phyloP scores from a whole-genome alignment of 2,113 vertebrate genomes.

The Tenebrosternarchus preto region DNA sequence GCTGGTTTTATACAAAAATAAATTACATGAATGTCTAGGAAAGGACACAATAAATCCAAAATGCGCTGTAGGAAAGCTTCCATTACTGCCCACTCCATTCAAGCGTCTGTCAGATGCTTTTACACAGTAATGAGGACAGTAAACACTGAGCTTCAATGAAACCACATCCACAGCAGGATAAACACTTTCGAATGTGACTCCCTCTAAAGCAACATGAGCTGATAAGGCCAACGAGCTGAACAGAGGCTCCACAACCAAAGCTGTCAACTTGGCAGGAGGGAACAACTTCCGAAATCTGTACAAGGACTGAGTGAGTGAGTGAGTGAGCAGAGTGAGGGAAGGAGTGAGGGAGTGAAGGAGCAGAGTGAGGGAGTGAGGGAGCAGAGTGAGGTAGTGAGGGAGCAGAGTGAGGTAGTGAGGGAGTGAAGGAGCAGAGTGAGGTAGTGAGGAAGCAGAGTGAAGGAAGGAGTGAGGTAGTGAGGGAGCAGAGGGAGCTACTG shows the following conservation, averaged over 20 bases:
- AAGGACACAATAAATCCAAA: not conserved
- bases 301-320: constrained; percentile 17
- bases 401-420: too few species aligned
- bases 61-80: not conserved
- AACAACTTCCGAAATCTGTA: constrained; percentile 65
- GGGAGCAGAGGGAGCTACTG: too few species aligned
- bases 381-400: too few species aligned
- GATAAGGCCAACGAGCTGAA: constrained; percentile 61
- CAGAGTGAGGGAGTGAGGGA: too few species aligned
- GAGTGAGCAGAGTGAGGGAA: too few species aligned
- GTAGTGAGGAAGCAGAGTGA: too few species aligned
- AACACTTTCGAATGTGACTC: constrained; percentile 53
- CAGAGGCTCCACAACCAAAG: constrained; percentile 64
- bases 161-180: constrained; percentile 61
- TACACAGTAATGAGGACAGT: constrained; percentile 15
- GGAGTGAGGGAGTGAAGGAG: constrained; percentile 55
- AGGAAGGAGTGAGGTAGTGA: too few species aligned
- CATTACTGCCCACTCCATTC: not conserved
- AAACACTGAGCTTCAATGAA: constrained; percentile 60
- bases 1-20: not conserved
- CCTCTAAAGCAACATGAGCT: constrained; percentile 58
- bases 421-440: too few species aligned
- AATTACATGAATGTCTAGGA: not conserved
- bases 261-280: constrained; percentile 68
- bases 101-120: not conserved